Evolutionary conservation across 2,888 invertebrate genomes (phyloP).

Genomic region (Cryptosula pallasiana): DNA sequence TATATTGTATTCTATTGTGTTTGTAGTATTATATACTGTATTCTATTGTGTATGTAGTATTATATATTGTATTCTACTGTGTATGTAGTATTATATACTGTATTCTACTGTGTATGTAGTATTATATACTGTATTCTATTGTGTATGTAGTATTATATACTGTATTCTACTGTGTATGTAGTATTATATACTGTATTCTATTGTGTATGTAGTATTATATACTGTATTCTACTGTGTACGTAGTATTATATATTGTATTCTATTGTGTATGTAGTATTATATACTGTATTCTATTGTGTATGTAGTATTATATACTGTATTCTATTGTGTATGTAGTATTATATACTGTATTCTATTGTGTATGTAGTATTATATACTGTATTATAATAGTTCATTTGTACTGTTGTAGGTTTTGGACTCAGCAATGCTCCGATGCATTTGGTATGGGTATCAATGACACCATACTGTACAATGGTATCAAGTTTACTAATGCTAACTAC

Average conservation of each 20-base stretch:
- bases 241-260: too few species aligned
- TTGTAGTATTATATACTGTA: neutral
- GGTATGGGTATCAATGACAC: conserved; percentile 62
- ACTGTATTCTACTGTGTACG: neutral
- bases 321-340: neutral
- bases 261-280: neutral
- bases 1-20: neutral
- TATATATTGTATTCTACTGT: neutral
- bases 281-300: neutral
- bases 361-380: neutral
- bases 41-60: too few species aligned
- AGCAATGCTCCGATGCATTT: conserved; percentile 78
- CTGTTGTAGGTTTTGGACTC: conserved; percentile 61
- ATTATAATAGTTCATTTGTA: neutral
- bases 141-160: neutral
- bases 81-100: neutral
- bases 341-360: neutral
- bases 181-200: too few species aligned
- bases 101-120: too few species aligned
- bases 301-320: too few species aligned
- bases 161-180: too few species aligned
- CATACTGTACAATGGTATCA: conserved; percentile 62
- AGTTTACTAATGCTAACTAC: conserved; percentile 68
- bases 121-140: too few species aligned
- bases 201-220: neutral